Percentiles rank a stretch among this genome's conserved stretches.
Conservation (phyloP, 2,888 invertebrate species). For the Drosophila cognata region DNA sequence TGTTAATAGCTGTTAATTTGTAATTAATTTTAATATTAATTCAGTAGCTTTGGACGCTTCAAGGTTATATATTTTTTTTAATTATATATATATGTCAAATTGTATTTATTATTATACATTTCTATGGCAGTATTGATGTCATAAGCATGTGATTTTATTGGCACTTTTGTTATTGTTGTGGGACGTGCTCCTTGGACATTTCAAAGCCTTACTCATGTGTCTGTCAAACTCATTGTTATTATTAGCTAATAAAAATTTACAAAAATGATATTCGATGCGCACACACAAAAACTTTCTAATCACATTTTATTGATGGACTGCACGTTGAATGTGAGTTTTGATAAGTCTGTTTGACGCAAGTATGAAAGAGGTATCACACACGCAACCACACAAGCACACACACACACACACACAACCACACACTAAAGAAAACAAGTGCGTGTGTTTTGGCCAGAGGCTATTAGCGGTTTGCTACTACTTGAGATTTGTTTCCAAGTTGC, state of each 20-base stretch:
- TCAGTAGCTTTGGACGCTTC: not conserved
- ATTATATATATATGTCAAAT: not conserved
- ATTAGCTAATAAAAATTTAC: slow-evolving; percentile 52
- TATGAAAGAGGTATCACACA: slow-evolving; percentile 13
- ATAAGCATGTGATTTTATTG: not conserved
- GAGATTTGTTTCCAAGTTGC: slow-evolving; percentile 26
- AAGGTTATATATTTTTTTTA: not conserved
- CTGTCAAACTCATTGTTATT: slow-evolving; percentile 29
- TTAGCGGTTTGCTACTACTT: slow-evolving; percentile 63
- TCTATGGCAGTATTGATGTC: slow-evolving; percentile 15
- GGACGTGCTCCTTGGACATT: slow-evolving; percentile 1
- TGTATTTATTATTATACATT: not conserved
- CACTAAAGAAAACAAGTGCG: slow-evolving; percentile 5
- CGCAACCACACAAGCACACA: slow-evolving; percentile 4
- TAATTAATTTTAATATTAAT: not conserved
- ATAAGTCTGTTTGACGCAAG: slow-evolving; percentile 40
- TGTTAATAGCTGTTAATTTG: not conserved
- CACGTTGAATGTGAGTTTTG: slow-evolving; percentile 42
- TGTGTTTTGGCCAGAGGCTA: slow-evolving; percentile 61
- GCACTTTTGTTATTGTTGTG: slow-evolving; percentile 4
- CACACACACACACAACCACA: slow-evolving; percentile 12
- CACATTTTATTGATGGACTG: slow-evolving; percentile 64
- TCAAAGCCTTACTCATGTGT: slow-evolving; percentile 1
- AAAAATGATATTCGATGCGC: slow-evolving; percentile 30
- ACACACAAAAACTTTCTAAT: slow-evolving; percentile 72